phyloP scores from a whole-genome alignment of 2,113 vertebrate species.

The Hippolais icterina region DNA sequence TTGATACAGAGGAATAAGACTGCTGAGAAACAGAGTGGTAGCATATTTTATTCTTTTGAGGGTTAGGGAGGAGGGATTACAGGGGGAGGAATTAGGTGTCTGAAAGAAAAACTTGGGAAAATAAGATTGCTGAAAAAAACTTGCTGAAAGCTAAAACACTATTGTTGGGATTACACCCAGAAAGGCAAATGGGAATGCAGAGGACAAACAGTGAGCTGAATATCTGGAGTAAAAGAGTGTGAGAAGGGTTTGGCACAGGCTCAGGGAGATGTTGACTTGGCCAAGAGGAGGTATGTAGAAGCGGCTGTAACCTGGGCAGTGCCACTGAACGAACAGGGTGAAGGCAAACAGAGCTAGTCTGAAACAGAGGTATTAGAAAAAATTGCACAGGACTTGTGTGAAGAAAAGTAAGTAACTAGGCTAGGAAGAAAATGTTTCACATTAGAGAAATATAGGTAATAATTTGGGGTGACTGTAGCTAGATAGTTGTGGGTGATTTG shows the following conservation, averaged over 20 bases:
- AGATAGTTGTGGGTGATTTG: not conserved
- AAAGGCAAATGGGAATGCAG: constrained; percentile 6
- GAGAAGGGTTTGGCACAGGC: not conserved
- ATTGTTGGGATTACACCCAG: not conserved
- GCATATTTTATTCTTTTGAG: constrained; percentile 14
- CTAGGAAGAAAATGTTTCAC: not conserved
- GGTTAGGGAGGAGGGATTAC: not conserved
- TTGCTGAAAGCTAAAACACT: constrained; percentile 1
- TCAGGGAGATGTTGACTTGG: constrained; percentile 12
- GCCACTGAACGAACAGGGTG: not conserved
- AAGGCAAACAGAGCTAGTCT: not conserved
- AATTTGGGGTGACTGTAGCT: not conserved
- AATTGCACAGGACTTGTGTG: not conserved
- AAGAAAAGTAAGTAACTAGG: not conserved
- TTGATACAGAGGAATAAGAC: not conserved
- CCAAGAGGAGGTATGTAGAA: not conserved
- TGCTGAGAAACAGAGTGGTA: not conserved
- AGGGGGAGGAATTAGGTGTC: not conserved
- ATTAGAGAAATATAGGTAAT: not conserved
- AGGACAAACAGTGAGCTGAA: not conserved
- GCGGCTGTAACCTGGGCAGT: not conserved
- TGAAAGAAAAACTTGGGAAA: constrained; percentile 26
- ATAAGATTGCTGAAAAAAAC: not conserved
- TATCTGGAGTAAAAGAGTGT: not conserved
- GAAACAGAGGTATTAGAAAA: not conserved